These are phyloP conservation scores for Gorsachius magnificus DNA, from an alignment of 2,797 vertebrate genomes.

Conservation along the genomic window DNA sequence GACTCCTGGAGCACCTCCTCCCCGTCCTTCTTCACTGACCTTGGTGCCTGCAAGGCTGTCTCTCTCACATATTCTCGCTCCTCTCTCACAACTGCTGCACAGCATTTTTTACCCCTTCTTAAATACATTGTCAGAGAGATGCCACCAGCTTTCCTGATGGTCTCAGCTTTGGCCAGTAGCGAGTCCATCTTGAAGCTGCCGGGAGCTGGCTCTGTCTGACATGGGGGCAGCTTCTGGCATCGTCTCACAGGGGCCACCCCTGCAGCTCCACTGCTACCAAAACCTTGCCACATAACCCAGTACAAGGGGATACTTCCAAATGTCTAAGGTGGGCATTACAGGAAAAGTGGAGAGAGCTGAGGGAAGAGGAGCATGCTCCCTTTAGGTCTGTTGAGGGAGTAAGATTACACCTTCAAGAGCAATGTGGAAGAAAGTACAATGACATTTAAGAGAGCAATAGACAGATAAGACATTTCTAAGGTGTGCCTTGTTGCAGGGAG, in stretches of 20 bases:
- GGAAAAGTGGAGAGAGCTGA: neutral
- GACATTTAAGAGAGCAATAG: neutral
- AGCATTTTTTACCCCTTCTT: neutral
- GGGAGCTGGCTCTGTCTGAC: neutral
- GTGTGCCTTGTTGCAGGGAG: neutral
- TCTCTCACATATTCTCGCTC: neutral
- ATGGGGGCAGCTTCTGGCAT: neutral
- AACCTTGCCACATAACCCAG: neutral
- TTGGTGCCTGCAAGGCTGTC: neutral
- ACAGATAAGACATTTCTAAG: neutral
- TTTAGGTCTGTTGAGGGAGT: neutral
- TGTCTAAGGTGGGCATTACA: neutral
- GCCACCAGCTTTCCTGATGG: neutral
- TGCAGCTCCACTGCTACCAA: neutral
- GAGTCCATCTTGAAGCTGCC: neutral
- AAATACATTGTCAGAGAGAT: neutral
- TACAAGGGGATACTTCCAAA: neutral
- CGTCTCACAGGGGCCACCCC: neutral
- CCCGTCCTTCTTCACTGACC: neutral
- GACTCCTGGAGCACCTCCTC: fast-evolving
- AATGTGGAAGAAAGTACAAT: neutral
- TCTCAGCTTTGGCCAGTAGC: neutral
- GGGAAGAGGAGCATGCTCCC: neutral
- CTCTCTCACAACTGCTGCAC: neutral
- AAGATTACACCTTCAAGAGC: neutral